Evolutionary conservation across 2,113 vertebrate species (phyloP), one percentile per base, ranked within the genome.

Genomic region (Pseudopipra pipra): DNA sequence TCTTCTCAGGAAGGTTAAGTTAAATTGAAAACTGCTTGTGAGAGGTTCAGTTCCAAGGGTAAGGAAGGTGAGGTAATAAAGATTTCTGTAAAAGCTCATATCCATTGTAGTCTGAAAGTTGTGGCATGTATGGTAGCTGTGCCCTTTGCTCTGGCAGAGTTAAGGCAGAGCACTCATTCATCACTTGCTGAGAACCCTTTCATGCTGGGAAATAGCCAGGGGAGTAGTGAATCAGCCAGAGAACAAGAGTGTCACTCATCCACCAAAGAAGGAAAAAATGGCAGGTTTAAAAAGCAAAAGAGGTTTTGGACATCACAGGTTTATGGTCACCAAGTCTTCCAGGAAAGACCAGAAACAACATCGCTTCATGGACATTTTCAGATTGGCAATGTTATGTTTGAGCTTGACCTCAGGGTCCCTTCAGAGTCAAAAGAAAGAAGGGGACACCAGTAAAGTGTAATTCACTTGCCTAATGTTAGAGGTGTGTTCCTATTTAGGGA

Each of bases 201-300:
- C 80, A 56, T 89, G 83, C 68, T 91, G 94, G 61, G 80, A 96
- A 95, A 93, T 84, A 81, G 85, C 73, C 89, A 91, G 61, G 47
- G 47, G 76, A 84, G 61, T 51, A 56, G 84, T 92, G 96, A 96
- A 91, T 91, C 94, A 92, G 65, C 61, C 86, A 91, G 93, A 93
- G 89, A 52, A 90, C 2, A 2, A 51, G 8, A 54, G 44, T 95
- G 86, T 77, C 76, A 81, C 72, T 89, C 80, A 87, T 52, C 23
- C 65, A 89, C 55, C 55, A 89, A 92, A 92, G 31, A 56, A 43
- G 19, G 11, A 1, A 39, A 70, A 87, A 74, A 66, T 8, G 33
- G 20, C 5, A 63, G 35, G 43, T 81, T 55, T 68, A 41, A 92
- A 87, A 92, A 87, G 63, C 1, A 3, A 81, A 14, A 5, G 33